Percentiles rank a stretch among this genome's conserved stretches.
These are phyloP conservation scores for Zaprionus tsacasi DNA, from an alignment of 1,140 invertebrate species.

Conservation along the genomic window DNA sequence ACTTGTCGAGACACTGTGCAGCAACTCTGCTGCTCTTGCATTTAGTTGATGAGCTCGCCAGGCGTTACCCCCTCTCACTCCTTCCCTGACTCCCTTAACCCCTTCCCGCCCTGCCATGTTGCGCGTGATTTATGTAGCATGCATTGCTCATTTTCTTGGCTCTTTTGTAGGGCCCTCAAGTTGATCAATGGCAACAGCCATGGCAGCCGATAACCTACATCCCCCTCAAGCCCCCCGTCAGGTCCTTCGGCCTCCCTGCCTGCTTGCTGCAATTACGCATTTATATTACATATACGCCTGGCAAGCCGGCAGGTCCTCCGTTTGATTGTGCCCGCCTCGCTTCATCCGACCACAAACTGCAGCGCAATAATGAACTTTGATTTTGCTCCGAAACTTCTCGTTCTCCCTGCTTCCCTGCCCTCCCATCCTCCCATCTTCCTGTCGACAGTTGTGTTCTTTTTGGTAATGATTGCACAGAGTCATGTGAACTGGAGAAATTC, in stretches of 20 bases:
- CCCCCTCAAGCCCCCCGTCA: neutral
- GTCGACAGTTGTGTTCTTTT: neutral
- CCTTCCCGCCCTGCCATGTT: constrained; percentile 2
- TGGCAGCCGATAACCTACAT: neutral
- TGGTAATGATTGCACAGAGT: constrained; percentile 20
- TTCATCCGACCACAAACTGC: neutral
- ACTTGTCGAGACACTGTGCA: constrained; percentile 39
- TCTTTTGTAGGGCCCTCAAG: constrained; percentile 55
- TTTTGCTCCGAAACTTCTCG: constrained; percentile 24
- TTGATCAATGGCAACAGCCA: constrained; percentile 65
- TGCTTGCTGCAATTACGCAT: constrained; percentile 67
- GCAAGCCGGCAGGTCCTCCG: constrained; percentile 6
- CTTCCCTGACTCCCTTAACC: too few species aligned
- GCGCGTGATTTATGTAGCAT: constrained; percentile 48
- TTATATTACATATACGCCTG: constrained; percentile 66
- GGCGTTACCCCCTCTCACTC: neutral
- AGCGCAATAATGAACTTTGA: constrained; percentile 71
- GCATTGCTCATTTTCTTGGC: constrained; percentile 57
- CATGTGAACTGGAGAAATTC: constrained; percentile 4
- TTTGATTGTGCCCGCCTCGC: constrained; percentile 54
- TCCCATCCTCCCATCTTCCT: neutral
- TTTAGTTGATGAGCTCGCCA: constrained; percentile 74
- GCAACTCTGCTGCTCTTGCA: constrained; percentile 54
- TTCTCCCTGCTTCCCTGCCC: neutral
- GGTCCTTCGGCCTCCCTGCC: constrained; percentile 5